Base-by-base conservation (phyloP, 2,797 vertebrate species). In the Melopsittacus undulatus region DNA sequence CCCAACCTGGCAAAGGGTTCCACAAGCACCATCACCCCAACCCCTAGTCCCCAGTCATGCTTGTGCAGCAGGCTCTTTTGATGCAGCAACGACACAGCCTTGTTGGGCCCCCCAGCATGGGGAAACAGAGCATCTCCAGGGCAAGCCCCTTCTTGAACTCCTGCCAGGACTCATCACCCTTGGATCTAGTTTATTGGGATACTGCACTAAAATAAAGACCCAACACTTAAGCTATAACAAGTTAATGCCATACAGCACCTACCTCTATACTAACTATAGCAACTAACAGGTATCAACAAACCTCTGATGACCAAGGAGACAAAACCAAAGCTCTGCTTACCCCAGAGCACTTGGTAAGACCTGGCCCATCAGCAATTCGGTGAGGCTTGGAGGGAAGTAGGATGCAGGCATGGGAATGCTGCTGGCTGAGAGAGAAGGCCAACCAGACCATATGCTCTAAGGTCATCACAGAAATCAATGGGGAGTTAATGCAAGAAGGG, bases 401-500 rank as follows among this genome's bases (percentile, higher is more conserved):
- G 57, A 23, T 43, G 34, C 19, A 27, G 48, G 45, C 62, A 48
- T 1, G 1, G n/a, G 27, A 40, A 40, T 48, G 52, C 82, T 92
- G 64, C 64, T 1, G 34, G 64, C 83, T 75, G 56, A 83, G 85
- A 64, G 91, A 94, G 89, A 92, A 88, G 84, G 80, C 94, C 93
- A 94, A 78, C 32, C 89, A 96, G 96, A 92, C 89, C 13, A 4
- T 54, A 64, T 3, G 68, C 81, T 93, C 91, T 97, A 94, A 97
- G 96, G 97, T 97, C 95, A 94, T 34, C 96, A 74, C 19, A 83
- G 66, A 63, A 91, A 97, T 97, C 64, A 23, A 97, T 95, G 96
- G 83, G 90, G 95, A 96, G 92, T 96, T 97, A 97, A 98, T 94
- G 94, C 96, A 96, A 96, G 90, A 96, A 96, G 91, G 94, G 91